Evolutionary conservation across 92 coral and sea anemone species (phyloP), one percentile per base, ranked within the genome.

Genomic region (Nematostella vectensis): DNA sequence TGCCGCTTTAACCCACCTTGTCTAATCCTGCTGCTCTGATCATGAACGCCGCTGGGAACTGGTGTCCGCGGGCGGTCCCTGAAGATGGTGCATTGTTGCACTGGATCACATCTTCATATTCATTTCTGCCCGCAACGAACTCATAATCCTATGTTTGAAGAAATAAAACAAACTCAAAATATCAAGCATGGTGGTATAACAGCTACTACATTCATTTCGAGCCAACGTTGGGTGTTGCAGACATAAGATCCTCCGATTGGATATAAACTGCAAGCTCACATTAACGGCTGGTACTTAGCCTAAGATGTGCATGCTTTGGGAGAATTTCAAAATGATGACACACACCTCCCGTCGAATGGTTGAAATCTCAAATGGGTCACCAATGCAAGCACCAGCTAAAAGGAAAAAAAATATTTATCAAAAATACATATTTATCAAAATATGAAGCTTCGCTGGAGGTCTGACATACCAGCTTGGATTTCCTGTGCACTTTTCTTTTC

Each of bases 291-390:
- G n/a, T n/a, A n/a, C n/a, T n/a, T n/a, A n/a, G n/a, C n/a, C n/a
- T n/a, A n/a, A n/a, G n/a, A n/a, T n/a, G n/a, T n/a, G n/a, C n/a
- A n/a, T n/a, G n/a, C n/a, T n/a, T n/a, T n/a, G n/a, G n/a, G n/a
- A n/a, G n/a, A n/a, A n/a, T n/a, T n/a, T n/a, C n/a, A n/a, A n/a
- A n/a, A n/a, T n/a, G n/a, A n/a, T n/a, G n/a, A n/a, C 38, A 65
- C 74, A 51, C 50, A 89, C 97, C 83, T 89, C 97, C 58, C 97
- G 68, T 26, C 97, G 95, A 58, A 89, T 54, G 63, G 91, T 89
- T 39, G 97, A 89, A 29, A 89, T 63, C 64, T 89, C 97, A 74
- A 82, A 74, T 9, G 97, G 97, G 48, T 89, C 97, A 2, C 83
- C 97, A 76, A 81, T 77, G 8, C 47, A 62, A 61, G 85, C 80